Base-by-base conservation (phyloP, 2,888 invertebrate species). In the Mylabris sibirica region DNA sequence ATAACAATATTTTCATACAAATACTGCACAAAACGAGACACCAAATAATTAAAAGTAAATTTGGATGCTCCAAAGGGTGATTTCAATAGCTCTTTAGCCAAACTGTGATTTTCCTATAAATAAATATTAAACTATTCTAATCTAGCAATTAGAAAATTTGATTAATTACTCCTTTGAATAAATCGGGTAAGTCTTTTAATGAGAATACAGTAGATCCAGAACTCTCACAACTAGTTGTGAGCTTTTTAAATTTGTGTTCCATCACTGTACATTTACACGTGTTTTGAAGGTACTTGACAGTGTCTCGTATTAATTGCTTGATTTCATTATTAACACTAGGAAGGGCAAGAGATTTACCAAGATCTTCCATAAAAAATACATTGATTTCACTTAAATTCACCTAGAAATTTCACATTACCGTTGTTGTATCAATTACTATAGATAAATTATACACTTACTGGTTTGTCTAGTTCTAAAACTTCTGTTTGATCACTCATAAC, bases 361-460 rank as follows among this genome's bases (percentile, higher is more conserved):
- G 87, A 73, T 90, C 89, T 63, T 89, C 89, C 88, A 92, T 89
- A 80, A 90, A 92, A 79, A 86, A 77, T 9, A 82, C 65, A 24
- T 75, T 78, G 11, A 81, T 20, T 59, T 77, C 67, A 12, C 66
- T 67, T 11, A 82, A 57, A 67, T 79, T 74, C 1, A 82, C 77
- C 80, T 82, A 67, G 38, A 70, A 70, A 41, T 67, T 62, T 20
- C 35, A 44, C 59, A 63, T 57, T 49, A 67, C 22, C 62, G 59
- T 59, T 59, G 12, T 20, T 26, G 20, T 17, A 60, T 6, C 17
- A 34, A 53, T 59, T 59, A 35, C 30, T 12, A 14, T 38, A 38
- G 11, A 35, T 1, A 38, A 14, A 38, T 12, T 38, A 38, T 12
- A 38, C 14, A 57, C 57, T 59, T 35, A 92, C 87, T 0, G 88